Evolutionary conservation across 2,888 invertebrate species (phyloP), one percentile per base, ranked within the genome.

Genomic region (Lasioglossum vierecki): DNA sequence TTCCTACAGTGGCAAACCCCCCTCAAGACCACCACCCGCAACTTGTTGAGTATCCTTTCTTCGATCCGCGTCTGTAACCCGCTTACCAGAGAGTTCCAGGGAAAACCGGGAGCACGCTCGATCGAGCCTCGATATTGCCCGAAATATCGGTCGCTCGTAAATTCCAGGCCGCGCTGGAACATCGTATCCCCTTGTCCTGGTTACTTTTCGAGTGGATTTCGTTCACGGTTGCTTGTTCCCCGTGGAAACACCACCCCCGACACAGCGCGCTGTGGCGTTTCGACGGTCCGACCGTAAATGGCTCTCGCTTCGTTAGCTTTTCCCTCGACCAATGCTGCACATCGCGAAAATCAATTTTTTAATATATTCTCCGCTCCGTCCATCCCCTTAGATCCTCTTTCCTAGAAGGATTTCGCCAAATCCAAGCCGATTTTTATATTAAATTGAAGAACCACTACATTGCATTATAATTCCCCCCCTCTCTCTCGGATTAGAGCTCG

Each of bases 11-110:
- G 60, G 13, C 15, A 60, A 26, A 11, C 60, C 13, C 35, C 26
- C n/a, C n/a, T 22, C 11, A 13, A 26, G 13, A 30, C 13, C 63
- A 6, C 22, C 39, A n/a, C 66, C 75, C 75, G 41, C 85, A 85
- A 85, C 85, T 86, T 85, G 86, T 85, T 85, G 85, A 86, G 76
- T 82, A 85, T 71, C 85, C 79, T 82, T 85, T 81, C 76, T 79
- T 73, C 70, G 44, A 63, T 63, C 66, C 30, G 53, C 39, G 26
- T 30, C 15, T 60, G 46, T 46, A 44, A 44, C 66, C 77, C 70
- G 68, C 49, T 71, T 44, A 66, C 35, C 53, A 53, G 66, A 5
- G 41, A 63, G 70, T 74, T 76, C 57, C 60, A 68, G 68, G 6
- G 53, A 18, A 8, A 53, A 75, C 41, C 68, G 71, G n/a, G 26